phyloP scores from a whole-genome alignment of 1,140 invertebrate genomes.

The Rhysida immarginata region DNA sequence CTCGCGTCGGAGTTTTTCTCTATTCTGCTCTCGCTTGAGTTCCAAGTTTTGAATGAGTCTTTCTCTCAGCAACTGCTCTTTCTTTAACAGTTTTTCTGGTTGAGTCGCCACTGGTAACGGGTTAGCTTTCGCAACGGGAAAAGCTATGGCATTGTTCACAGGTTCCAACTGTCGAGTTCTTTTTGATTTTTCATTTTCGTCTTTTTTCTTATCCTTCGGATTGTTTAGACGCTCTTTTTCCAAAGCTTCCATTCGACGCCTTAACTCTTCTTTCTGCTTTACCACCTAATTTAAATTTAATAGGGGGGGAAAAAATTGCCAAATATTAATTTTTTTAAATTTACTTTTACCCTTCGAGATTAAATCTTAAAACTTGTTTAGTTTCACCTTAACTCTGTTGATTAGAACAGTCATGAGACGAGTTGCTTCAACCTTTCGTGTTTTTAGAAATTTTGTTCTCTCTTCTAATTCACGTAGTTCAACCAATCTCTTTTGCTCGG shows the following conservation, averaged over 20 bases:
- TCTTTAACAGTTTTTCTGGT: conserved; percentile 9
- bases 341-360: neutral
- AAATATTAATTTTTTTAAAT: neutral
- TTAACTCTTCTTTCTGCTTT: conserved; percentile 21
- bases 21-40: conserved; percentile 18
- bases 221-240: conserved; percentile 31
- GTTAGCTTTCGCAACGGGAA: too few relatives aligned
- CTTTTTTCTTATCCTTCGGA: conserved; percentile 24
- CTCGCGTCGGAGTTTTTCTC: conserved; percentile 7
- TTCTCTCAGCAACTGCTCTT: conserved; percentile 8
- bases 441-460: neutral
- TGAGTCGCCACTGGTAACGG: too few relatives aligned
- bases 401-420: conserved; percentile 1
- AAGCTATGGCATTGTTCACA: too few relatives aligned
- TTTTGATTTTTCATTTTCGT: conserved; percentile 1
- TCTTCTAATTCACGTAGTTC: conserved; percentile 2
- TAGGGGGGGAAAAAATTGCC: neutral
- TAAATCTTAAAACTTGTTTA: neutral
- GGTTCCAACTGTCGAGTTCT: neutral
- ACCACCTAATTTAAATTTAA: too few relatives aligned
- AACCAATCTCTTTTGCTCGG: neutral
- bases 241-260: conserved; percentile 2
- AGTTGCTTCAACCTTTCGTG: neutral
- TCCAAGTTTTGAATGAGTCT: neutral
- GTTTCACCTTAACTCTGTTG: conserved; percentile 3